Conservation (phyloP, 1,140 invertebrate species). For the Nymphalis io region DNA sequence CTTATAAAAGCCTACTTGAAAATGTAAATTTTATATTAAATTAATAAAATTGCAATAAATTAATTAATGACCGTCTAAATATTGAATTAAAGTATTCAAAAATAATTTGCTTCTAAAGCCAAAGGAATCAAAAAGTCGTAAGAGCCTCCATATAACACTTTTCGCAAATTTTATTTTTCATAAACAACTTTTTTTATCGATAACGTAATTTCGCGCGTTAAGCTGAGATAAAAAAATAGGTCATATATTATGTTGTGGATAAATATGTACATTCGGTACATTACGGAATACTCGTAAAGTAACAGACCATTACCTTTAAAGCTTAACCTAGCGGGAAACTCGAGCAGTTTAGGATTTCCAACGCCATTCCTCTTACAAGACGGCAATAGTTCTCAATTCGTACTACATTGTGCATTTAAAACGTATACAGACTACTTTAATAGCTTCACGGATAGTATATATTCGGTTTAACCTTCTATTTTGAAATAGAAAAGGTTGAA, state of each 20-base stretch:
- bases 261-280: conserved; percentile 15
- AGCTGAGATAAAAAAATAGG: conserved; percentile 19
- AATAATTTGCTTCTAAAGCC: too few relatives aligned
- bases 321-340: conserved; percentile 7
- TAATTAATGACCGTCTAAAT: too few relatives aligned
- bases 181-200: background rate
- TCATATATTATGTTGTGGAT: conserved; percentile 3
- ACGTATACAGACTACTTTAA: background rate
- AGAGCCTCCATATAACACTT: background rate
- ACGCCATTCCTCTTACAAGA: conserved; percentile 2
- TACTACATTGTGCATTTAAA: conserved; percentile 2
- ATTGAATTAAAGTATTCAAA: too few relatives aligned
- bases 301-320: conserved; percentile 15
- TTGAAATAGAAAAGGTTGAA: too few relatives aligned
- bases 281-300: conserved; percentile 15
- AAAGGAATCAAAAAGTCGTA: background rate
- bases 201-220: conserved; percentile 13
- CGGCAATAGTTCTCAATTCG: background rate
- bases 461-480: background rate
- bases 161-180: background rate
- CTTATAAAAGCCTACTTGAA: too few relatives aligned
- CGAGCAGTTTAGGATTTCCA: conserved; percentile 17
- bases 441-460: background rate
- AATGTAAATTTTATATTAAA: too few relatives aligned
- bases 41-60: too few relatives aligned